Evolutionary conservation across 2,113 vertebrate species (phyloP), one percentile per base, ranked within the genome.

Genomic region (Albula goreensis): DNA sequence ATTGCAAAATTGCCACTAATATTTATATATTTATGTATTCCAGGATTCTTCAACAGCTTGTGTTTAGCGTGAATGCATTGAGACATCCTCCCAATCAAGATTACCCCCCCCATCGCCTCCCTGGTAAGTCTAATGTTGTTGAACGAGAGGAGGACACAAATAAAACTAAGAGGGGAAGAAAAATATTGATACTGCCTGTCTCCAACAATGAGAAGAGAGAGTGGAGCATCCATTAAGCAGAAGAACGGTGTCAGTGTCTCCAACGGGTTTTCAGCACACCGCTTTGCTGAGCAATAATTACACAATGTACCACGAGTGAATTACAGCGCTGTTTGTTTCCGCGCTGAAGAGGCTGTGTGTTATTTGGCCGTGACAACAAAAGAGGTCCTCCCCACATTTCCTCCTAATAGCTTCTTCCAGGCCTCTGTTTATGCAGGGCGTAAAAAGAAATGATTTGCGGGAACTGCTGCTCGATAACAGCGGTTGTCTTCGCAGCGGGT

Each of bases 351-450:
- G 70, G 70, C n/a, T 31, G 5, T 74, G n/a, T n/a, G 31, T 74
- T 74, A 74, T 74, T 74, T 74, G 70, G 22, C 70, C n/a, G n/a
- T 74, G 70, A 74, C 70, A 74, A 74, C 70, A 31, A 74, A 74
- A 74, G 70, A 74, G n/a, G 19, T 74, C 6, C 70, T 74, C 70
- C 70, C 22, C 70, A 74, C 70, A 22, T n/a, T 10, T 22, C 70
- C 22, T 41, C 31, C 22, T 74, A 74, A 74, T 74, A 25, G 70
- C 70, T 31, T 74, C 25, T 74, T 10, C n/a, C 70, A 31, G 22
- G 70, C 70, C 15, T 12, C 70, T n/a, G n/a, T 31, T 74, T 74
- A 74, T n/a, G 22, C 70, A n/a, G 70, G 22, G 31, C n/a, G n/a
- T 31, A 74, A 74, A n/a, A 31, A n/a, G 31, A n/a, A 31, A 74